These are phyloP conservation scores for Suillia variegata DNA, from an alignment of 2,888 invertebrate genomes.

Conservation along the genomic window DNA sequence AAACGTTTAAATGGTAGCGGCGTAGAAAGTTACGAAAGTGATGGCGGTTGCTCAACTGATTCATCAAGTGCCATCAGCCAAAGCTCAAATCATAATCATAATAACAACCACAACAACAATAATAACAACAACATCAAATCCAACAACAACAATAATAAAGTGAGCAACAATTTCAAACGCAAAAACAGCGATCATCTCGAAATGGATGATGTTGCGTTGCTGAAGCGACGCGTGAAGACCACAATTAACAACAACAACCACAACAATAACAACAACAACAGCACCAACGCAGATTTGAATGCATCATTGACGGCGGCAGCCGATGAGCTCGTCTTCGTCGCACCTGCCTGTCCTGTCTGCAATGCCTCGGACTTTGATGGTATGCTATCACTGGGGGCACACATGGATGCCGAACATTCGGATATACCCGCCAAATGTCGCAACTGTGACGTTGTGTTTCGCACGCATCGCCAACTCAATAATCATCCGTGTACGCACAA, in stretches of 20 bases:
- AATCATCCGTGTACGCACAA: conserved; percentile 70
- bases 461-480: conserved; percentile 73
- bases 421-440: conserved; percentile 73
- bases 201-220: conserved; percentile 36
- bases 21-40: conserved; percentile 67
- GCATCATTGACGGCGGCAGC: neutral
- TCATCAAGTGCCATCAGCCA: conserved; percentile 59
- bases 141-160: conserved; percentile 43
- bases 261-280: conserved; percentile 57
- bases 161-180: conserved; percentile 56
- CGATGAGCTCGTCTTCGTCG: neutral
- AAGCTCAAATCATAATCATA: conserved; percentile 53
- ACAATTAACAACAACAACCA: conserved; percentile 58
- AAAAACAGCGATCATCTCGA: conserved; percentile 52
- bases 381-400: conserved; percentile 67
- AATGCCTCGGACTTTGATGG: conserved; percentile 68
- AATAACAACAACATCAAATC: conserved; percentile 48
- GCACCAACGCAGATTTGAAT: conserved; percentile 29
- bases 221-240: conserved; percentile 50
- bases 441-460: conserved; percentile 75
- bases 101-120: conserved; percentile 51
- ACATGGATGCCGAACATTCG: conserved; percentile 71
- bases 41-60: conserved; percentile 63
- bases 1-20: conserved; percentile 40
- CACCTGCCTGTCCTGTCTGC: conserved; percentile 67